These are phyloP conservation scores for human DNA, from an alignment of 2,113 vertebrate species.

Conservation along the genomic window GRCh38 chr5:171818001-171818500, in stretches of 20 bases:
- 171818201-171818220: not conserved
- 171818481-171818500: not conserved
- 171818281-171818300: not conserved
- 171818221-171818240: not conserved
- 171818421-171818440: fast-evolving
- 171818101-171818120: not conserved
- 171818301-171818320: not conserved
- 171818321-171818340: not conserved
- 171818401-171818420: not conserved
- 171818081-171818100: too few species aligned
- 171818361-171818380: not conserved
- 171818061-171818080: not conserved
- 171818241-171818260: not conserved
- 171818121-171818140: not conserved
- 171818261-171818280: not conserved
- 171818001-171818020: not conserved
- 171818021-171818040: not conserved
- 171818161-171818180: not conserved
- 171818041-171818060: not conserved
- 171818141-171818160: not conserved
- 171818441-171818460: not conserved
- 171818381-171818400: not conserved
- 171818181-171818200: not conserved
- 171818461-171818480: not conserved
- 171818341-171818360: not conserved